Conservation (phyloP, 2,113 vertebrate genomes). For the Mionectes macconnelli region DNA sequence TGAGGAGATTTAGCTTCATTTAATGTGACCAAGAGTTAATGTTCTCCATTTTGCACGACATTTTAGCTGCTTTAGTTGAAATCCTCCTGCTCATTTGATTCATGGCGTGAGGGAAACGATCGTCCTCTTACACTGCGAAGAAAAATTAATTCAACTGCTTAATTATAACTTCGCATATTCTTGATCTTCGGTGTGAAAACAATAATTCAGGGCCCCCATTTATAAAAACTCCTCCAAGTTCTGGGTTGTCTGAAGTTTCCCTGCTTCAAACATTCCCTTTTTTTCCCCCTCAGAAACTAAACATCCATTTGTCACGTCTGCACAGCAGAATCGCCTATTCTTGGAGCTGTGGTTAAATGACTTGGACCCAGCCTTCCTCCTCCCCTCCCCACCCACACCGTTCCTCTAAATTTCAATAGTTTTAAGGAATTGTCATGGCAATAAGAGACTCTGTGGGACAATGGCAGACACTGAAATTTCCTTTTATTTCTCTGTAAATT, state of each 20-base stretch:
- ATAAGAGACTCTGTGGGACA: background rate
- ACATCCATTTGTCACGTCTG: background rate
- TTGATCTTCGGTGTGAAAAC: background rate
- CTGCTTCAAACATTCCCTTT: background rate
- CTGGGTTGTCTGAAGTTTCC: background rate
- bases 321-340: slow-evolving; percentile 20
- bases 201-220: background rate
- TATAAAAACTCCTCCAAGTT: background rate
- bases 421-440: background rate
- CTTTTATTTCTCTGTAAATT: background rate
- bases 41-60: background rate
- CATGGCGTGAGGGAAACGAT: rapidly evolving
- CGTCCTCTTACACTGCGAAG: background rate
- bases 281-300: background rate
- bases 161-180: background rate
- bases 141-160: background rate
- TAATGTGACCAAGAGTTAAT: background rate
- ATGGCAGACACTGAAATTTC: background rate
- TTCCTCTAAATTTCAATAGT: slow-evolving; percentile 12
- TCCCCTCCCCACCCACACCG: slow-evolving; percentile 17
- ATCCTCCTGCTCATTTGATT: background rate
- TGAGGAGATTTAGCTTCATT: background rate
- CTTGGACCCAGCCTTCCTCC: background rate
- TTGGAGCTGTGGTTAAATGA: slow-evolving; percentile 31
- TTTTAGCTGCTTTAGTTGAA: background rate